phyloP scores from a whole-genome alignment of 2,797 vertebrate genomes.

The Ataeniobius toweri region DNA sequence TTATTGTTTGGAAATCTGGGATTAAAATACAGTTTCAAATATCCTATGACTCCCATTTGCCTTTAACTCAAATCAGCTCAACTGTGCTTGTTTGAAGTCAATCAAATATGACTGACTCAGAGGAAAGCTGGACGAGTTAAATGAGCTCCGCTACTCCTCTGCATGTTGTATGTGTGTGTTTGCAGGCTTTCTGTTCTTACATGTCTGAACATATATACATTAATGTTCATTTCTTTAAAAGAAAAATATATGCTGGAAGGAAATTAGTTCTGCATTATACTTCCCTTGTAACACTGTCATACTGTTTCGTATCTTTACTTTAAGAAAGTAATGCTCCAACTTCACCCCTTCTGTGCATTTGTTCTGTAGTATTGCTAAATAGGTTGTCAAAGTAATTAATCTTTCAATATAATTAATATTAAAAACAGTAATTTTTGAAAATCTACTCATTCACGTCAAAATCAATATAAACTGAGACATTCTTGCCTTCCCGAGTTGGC shows the following conservation, averaged over 20 bases:
- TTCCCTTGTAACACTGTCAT: too few species aligned
- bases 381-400: too few species aligned
- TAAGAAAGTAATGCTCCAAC: too few species aligned
- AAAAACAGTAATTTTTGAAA: too few species aligned
- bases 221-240: background rate
- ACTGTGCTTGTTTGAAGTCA: slow-evolving; percentile 10
- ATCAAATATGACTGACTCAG: background rate
- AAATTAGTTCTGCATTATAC: background rate
- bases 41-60: slow-evolving; percentile 91
- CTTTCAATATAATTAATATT: too few species aligned
- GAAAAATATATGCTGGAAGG: background rate
- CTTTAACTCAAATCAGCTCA: slow-evolving; percentile 85
- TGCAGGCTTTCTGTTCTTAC: background rate
- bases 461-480: too few species aligned
- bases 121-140: slow-evolving; percentile 3
- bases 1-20: slow-evolving; percentile 71
- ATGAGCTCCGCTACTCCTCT: slow-evolving; percentile 2
- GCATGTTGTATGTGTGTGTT: slow-evolving; percentile 4
- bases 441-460: too few species aligned
- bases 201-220: background rate
- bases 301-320: too few species aligned
- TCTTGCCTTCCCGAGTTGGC: too few species aligned
- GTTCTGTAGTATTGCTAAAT: too few species aligned
- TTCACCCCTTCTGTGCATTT: too few species aligned
- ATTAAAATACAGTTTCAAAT: slow-evolving; percentile 86